Conservation (phyloP, 2,113 vertebrate genomes). For the Arvicanthis niloticus region DNA sequence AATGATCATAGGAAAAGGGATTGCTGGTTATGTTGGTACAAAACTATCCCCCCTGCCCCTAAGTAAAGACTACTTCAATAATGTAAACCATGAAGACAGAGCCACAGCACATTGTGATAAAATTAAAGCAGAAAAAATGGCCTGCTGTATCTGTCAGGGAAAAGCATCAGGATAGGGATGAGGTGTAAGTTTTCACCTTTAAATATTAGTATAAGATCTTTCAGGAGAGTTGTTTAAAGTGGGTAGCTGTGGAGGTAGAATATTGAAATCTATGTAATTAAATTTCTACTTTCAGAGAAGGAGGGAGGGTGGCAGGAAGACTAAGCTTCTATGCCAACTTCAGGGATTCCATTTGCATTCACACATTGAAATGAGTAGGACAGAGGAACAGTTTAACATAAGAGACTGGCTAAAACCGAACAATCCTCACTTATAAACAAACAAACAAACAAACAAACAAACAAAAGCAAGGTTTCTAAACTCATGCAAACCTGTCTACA, state of each 20-base stretch:
- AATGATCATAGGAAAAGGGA: constrained; percentile 28
- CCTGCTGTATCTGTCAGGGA: neutral
- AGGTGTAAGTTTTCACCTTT: neutral
- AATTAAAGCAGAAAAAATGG: constrained; percentile 3
- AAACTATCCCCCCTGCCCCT: neutral
- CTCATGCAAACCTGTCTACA: neutral
- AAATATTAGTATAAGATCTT: neutral
- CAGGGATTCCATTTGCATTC: neutral
- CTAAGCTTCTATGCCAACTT: neutral
- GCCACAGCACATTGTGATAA: neutral
- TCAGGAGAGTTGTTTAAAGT: neutral
- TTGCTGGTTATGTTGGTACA: neutral
- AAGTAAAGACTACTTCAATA: neutral
- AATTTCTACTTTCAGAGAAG: neutral
- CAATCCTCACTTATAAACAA: neutral
- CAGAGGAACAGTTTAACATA: neutral
- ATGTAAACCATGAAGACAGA: neutral
- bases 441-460: neutral
- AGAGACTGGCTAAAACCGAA: neutral
- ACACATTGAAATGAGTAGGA: neutral
- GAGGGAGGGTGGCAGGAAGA: neutral
- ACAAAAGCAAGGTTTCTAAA: neutral
- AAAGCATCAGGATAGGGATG: neutral
- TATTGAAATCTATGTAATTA: constrained; percentile 23
- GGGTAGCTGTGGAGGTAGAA: neutral